Base-by-base conservation (phyloP, 2,797 vertebrate genomes). In the Uromys caudimaculatus region DNA sequence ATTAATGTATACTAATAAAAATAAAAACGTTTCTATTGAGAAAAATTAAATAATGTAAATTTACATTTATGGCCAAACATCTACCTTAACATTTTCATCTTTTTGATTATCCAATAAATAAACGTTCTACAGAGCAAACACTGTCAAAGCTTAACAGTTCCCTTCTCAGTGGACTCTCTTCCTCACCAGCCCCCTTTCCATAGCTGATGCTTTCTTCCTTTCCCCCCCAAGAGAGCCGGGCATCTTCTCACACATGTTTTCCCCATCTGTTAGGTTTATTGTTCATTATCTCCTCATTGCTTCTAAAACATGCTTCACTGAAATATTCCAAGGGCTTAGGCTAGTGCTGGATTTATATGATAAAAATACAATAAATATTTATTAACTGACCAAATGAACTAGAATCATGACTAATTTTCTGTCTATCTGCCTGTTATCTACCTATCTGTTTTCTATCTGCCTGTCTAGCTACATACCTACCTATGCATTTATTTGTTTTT, bases 11-110 rank as follows among this genome's bases (percentile, higher is more conserved):
- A 41, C 11, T 41, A 32, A 58, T 21, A 44, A 88, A 64, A 75
- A 21, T 44, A 16, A 38, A 75, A 94, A 93, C 91, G 24, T 82
- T 79, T 69, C 27, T 85, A 32, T 27, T 29, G n/a, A 78, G 17
- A 96, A 84, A 91, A 96, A 94, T 83, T 79, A 94, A 81, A 84
- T 58, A 69, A 69, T 0, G 12, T 58, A 90, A 21, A 29, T 38
- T 16, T 56, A 73, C 41, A 58, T 19, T 78, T 91, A 38, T 89
- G n/a, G 73, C 21, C 50, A 81, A 75, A 35, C 6, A 67, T 9
- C 23, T 90, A 2, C 52, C 5, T 93, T 91, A 75, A 73, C 62
- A 16, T 54, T 81, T 93, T 86, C 17, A 75, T 81, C n/a, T 95
- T 85, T 95, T 84, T 91, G 83, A 5, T 75, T 89, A 3, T 73